Conservation (phyloP, 2,797 vertebrate genomes). For the Notamacropus eugenii region DNA sequence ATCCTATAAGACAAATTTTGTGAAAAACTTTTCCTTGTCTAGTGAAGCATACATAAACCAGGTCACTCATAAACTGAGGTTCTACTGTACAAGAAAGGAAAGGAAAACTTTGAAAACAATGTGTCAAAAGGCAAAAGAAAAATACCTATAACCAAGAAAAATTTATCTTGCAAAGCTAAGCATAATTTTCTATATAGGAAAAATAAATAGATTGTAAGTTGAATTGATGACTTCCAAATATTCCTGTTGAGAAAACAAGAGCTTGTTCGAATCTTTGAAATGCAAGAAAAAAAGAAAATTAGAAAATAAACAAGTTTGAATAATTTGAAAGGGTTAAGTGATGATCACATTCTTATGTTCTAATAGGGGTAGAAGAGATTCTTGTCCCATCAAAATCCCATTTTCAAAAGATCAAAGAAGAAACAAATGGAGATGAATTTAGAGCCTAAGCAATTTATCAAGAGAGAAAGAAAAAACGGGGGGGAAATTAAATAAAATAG, state of each 20-base stretch:
- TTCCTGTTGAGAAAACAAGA: not conserved
- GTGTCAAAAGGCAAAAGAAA: not conserved
- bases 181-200: not conserved
- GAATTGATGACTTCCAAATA: not conserved
- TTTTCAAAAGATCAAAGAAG: not conserved
- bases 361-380: not conserved
- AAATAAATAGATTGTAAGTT: no score
- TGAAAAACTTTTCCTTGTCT: no score
- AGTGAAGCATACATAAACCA: no score
- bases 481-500: not conserved
- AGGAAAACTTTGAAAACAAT: not conserved
- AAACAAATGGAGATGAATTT: not conserved
- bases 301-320: not conserved
- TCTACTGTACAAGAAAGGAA: not conserved
- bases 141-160: not conserved
- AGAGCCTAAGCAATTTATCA: not conserved
- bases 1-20: no score
- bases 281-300: not conserved
- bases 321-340: not conserved
- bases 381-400: not conserved
- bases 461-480: not conserved
- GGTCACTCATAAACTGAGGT: no score
- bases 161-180: not conserved
- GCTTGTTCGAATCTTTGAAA: not conserved
- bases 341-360: not conserved